Conservation (phyloP, 30 jellyfish, hydroid and myxozoan species). For the Chironex yamaguchii region DNA sequence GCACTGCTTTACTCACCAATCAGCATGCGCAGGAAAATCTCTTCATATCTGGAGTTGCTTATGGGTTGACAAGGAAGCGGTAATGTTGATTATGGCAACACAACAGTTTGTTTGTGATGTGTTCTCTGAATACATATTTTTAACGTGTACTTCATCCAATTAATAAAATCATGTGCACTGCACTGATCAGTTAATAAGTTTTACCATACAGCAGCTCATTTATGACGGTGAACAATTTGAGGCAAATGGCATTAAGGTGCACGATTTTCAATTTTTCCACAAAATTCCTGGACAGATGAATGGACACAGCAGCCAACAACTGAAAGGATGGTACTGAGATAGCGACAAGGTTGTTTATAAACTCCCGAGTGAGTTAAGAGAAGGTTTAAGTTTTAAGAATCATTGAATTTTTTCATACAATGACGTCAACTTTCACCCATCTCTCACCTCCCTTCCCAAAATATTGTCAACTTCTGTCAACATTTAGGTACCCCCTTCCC, state of each 20-base stretch:
- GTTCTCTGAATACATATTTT: neutral
- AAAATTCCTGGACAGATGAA: neutral
- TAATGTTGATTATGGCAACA: neutral
- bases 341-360: neutral
- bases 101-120: neutral
- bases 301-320: slow-evolving; percentile 1
- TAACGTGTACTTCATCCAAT: neutral
- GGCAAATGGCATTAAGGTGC: slow-evolving; percentile 1
- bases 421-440: neutral
- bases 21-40: slow-evolving; percentile 1
- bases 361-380: neutral
- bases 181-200: neutral
- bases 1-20: neutral
- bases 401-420: neutral
- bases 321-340: neutral
- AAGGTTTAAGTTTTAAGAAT: neutral
- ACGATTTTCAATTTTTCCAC: neutral
- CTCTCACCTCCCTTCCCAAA: neutral
- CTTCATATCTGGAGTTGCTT: neutral
- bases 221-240: neutral
- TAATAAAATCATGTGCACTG: neutral
- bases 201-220: neutral
- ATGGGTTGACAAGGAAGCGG: neutral
- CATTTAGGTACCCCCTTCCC: slow-evolving; percentile 1
- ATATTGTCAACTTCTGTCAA: neutral